Base-by-base conservation (phyloP, 2,797 vertebrate genomes). In the Toxotes lorentzi region DNA sequence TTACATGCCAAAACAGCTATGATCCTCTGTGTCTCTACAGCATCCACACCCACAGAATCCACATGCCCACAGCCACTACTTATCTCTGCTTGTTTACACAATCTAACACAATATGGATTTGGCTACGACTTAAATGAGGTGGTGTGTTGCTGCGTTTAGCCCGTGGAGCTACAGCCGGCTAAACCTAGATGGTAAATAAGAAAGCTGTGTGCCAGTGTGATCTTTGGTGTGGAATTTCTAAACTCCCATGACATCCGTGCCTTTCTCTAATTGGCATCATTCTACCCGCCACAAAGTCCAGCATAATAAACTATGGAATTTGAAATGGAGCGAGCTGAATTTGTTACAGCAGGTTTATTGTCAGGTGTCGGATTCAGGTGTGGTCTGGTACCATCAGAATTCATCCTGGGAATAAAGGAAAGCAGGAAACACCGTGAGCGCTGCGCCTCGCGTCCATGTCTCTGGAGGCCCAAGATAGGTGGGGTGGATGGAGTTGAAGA, bases 1-100 rank as follows among this genome's bases (percentile, higher is more conserved):
- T 84, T 83, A 88, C 67, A 84, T 53, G 84, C 83, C 87, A 87
- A 90, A 89, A 70, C 81, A 78, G 63, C 79, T 53, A 40, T 45
- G 45, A 86, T 85, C 76, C 30, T 21, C 58, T 75, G 67, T 69
- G 51, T 88, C 66, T 78, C 63, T 60, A 60, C 62, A 76, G 63
- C 76, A 81, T 81, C 69, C 78, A 78, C 73, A 83, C 74, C 51
- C 71, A 65, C 72, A 61, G 48, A 66, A 76, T 70, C 66, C 72
- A 69, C 78, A 88, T 68, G 76, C 81, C 83, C 58, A 65, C 54
- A 79, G 81, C 76, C 45, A 5, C 78, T 71, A 60, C 73, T 83
- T 85, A 75, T 83, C 59, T 60, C 51, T 80, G 34, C 69, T 71
- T 81, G 61, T 87, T 90, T 87, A 78, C 67, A 73, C 64, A 21